A percentile compares a stretch with the other conserved stretches of the same genome.
phyloP scores from a whole-genome alignment of 2,888 invertebrate genomes.

The Gastracanthus pulcherrimus region DNA sequence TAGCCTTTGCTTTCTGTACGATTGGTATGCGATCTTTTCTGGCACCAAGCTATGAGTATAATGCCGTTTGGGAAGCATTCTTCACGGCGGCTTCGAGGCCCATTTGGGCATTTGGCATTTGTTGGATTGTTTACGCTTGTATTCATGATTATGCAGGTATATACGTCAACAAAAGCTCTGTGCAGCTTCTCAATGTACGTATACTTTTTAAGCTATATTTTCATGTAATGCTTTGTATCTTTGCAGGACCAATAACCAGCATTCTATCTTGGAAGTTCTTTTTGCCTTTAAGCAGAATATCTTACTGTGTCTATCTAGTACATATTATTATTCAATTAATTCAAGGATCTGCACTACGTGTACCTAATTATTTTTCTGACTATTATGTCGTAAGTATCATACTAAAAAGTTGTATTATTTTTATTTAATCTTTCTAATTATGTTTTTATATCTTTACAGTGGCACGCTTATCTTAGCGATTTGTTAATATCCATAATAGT shows the following conservation, averaged over 20 bases:
- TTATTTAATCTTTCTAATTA: background rate
- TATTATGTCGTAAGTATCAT: background rate
- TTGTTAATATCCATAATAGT: conserved; percentile 22
- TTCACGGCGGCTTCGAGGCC: conserved; percentile 76
- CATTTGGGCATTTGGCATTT: conserved; percentile 77
- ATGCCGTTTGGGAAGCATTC: conserved; percentile 68
- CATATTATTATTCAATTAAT: conserved; percentile 43
- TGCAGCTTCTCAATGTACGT: background rate
- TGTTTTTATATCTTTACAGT: background rate
- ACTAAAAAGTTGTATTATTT: too few species aligned
- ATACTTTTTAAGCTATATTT: background rate
- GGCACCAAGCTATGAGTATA: conserved; percentile 68
- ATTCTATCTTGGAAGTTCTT: conserved; percentile 47
- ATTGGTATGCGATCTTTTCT: conserved; percentile 61
- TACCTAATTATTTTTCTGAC: too few species aligned
- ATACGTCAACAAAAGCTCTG: background rate
- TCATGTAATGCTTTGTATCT: background rate
- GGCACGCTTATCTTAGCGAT: conserved; percentile 13
- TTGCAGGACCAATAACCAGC: conserved; percentile 38
- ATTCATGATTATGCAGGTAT: conserved; percentile 62
- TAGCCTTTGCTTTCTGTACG: conserved; percentile 27
- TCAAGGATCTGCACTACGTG: too few species aligned
- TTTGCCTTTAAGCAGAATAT: conserved; percentile 44
- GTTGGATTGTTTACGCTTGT: conserved; percentile 79
- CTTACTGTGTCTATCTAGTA: conserved; percentile 50